These are phyloP conservation scores for Buteo buteo DNA, from an alignment of 2,113 vertebrate genomes.

Conservation along the genomic window DNA sequence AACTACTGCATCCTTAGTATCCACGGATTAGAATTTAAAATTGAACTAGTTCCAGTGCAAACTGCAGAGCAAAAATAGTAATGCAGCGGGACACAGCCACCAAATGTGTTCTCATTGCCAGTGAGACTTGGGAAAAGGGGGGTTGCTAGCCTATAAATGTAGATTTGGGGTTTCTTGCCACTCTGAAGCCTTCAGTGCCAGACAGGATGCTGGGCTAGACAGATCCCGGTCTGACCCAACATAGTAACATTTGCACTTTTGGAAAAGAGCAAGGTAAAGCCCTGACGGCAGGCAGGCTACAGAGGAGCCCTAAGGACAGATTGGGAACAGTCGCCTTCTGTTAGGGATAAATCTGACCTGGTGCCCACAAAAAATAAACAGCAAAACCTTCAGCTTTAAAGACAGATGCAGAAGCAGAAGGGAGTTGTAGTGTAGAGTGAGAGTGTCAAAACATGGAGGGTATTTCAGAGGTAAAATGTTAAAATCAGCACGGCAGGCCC, in stretches of 20 bases:
- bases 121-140: neutral
- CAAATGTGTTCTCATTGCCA: rapidly evolving
- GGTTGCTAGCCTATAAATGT: neutral
- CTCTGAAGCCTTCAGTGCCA: neutral
- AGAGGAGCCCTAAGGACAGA: neutral
- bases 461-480: neutral
- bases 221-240: neutral
- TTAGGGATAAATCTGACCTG: neutral
- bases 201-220: neutral
- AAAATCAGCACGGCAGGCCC: neutral
- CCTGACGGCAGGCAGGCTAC: neutral
- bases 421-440: neutral
- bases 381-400: neutral
- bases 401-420: neutral
- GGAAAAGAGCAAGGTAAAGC: neutral
- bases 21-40: neutral
- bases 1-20: neutral
- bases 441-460: neutral
- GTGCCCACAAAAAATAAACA: neutral
- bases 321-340: neutral
- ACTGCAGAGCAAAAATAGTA: neutral
- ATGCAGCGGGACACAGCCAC: neutral
- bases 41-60: neutral
- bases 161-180: neutral
- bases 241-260: neutral